phyloP scores from a whole-genome alignment of 2,888 invertebrate genomes.

The Pharmacophagus antenor region DNA sequence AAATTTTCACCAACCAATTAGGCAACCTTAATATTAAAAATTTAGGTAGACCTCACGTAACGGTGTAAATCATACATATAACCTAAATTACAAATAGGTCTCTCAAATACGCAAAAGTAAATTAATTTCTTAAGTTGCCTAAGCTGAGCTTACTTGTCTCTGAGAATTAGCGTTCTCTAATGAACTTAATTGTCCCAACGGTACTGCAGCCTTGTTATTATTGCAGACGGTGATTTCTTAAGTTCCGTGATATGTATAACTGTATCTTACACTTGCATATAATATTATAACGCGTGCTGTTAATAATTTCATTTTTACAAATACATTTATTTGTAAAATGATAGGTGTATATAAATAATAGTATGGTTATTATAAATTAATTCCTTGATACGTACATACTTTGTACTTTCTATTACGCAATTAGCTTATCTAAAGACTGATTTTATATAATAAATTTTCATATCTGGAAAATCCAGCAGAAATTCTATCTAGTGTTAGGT shows the following conservation, averaged over 20 bases:
- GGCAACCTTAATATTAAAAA: constrained; percentile 13
- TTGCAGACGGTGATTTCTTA: constrained; percentile 40
- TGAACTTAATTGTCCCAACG: constrained; percentile 65
- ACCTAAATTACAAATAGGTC: constrained; percentile 55
- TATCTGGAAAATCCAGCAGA: too few relatives aligned
- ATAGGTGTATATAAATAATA: too few relatives aligned
- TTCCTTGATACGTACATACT: too few relatives aligned
- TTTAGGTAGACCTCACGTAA: not conserved
- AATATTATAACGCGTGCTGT: not conserved
- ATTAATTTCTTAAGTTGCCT: constrained; percentile 49
- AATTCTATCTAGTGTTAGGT: too few relatives aligned
- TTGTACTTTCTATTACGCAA: too few relatives aligned
- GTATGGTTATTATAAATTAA: too few relatives aligned
- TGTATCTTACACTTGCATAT: constrained; percentile 8
- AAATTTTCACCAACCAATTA: constrained; percentile 10
- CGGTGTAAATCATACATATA: constrained; percentile 48
- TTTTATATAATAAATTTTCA: too few relatives aligned
- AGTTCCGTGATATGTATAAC: constrained; percentile 27
- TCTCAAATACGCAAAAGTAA: constrained; percentile 62
- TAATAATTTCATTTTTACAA: too few relatives aligned
- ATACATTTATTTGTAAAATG: too few relatives aligned
- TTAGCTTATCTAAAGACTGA: too few relatives aligned
- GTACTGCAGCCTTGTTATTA: constrained; percentile 50
- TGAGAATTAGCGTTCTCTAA: constrained; percentile 60
- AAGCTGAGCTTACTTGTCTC: constrained; percentile 67